A percentile compares a stretch with the other conserved stretches of the same genome.
phyloP scores from a whole-genome alignment of 2,113 vertebrate genomes.

The Peucedramus taeniatus region DNA sequence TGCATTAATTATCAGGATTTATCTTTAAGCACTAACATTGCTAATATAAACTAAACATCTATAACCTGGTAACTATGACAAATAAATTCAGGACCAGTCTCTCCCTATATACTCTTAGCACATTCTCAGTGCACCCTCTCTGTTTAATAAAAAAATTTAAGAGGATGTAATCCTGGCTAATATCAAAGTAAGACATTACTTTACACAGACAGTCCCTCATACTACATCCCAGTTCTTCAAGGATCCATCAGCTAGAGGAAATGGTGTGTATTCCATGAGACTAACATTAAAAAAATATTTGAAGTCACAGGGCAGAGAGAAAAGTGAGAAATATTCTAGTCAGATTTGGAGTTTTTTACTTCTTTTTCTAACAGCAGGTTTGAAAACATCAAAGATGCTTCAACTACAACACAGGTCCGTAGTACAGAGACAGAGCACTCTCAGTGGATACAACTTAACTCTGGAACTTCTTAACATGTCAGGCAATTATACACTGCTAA shows the following conservation, averaged over 20 bases:
- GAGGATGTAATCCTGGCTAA: neutral
- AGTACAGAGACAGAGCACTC: neutral
- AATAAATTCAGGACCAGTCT: neutral
- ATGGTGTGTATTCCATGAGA: neutral
- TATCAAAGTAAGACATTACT: neutral
- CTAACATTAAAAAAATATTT: neutral
- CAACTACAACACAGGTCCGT: neutral
- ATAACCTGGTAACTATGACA: neutral
- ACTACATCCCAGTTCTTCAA: neutral
- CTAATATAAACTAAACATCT: neutral
- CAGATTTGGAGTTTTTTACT: neutral
- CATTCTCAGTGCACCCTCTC: neutral
- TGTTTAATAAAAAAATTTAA: neutral
- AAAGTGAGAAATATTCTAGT: neutral
- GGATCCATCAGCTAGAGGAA: neutral
- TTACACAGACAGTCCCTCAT: neutral
- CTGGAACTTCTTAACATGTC: neutral
- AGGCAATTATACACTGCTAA: neutral
- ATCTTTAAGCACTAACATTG: neutral
- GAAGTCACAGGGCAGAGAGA: neutral
- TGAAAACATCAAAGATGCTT: neutral
- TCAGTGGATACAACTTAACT: neutral
- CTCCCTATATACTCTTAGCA: neutral
- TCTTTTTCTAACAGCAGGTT: neutral
- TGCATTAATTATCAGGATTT: neutral